A percentile compares a stretch with the other conserved stretches of the same genome.
phyloP scores from a whole-genome alignment of 2,888 invertebrate species.

The Endotricha flammealis region DNA sequence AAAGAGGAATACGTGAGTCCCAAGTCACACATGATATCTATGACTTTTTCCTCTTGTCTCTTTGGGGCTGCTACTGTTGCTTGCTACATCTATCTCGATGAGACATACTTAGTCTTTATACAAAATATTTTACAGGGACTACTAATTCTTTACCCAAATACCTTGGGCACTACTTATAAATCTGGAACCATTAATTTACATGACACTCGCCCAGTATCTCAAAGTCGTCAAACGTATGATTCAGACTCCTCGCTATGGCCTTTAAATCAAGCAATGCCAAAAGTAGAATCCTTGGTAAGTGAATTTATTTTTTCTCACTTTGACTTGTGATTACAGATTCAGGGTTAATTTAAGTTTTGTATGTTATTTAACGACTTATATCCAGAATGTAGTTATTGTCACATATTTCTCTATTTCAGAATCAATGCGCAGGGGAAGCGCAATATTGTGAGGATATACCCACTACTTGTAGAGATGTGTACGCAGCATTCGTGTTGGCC shows the following conservation, averaged over 20 bases:
- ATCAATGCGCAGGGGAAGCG: slow-evolving; percentile 82
- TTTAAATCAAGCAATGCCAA: slow-evolving; percentile 68
- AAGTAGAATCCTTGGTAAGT: slow-evolving; percentile 52
- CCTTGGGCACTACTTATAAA: slow-evolving; percentile 47
- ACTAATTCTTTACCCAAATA: slow-evolving; percentile 68
- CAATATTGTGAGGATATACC: slow-evolving; percentile 81
- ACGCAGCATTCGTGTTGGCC: slow-evolving; percentile 79
- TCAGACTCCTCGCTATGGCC: slow-evolving; percentile 79
- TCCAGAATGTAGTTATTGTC: too few relatives aligned
- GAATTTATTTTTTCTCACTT: too few relatives aligned
- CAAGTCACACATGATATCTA: too few relatives aligned
- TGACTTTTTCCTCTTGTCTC: too few relatives aligned
- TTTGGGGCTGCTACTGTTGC: too few relatives aligned
- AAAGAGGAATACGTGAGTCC: too few relatives aligned
- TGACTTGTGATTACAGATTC: too few relatives aligned
- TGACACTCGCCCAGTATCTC: slow-evolving; percentile 72
- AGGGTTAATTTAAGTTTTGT: too few relatives aligned
- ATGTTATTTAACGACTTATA: too few relatives aligned
- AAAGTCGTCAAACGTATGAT: slow-evolving; percentile 69
- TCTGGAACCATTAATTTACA: slow-evolving; percentile 61
- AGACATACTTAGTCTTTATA: too few relatives aligned
- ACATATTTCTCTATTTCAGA: slow-evolving; percentile 29
- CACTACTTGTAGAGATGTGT: slow-evolving; percentile 77
- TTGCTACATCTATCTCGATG: too few relatives aligned
- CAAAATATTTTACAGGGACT: slow-evolving; percentile 56